phyloP scores from a whole-genome alignment of 2,888 invertebrate genomes.

The Pristionchus entomophagus region DNA sequence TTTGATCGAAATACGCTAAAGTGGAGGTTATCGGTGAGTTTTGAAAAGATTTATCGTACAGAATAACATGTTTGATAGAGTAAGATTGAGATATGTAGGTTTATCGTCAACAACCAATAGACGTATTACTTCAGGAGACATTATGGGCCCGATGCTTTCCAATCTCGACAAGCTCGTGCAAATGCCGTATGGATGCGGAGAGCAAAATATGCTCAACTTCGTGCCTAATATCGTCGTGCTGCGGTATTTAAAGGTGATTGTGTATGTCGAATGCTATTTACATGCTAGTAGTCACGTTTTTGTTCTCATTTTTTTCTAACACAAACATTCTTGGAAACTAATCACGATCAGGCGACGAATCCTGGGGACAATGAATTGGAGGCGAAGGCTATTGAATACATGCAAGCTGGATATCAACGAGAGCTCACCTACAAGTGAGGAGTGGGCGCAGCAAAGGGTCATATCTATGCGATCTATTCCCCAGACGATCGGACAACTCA shows the following conservation, averaged over 20 bases:
- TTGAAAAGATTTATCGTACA: no score
- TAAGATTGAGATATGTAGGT: no score
- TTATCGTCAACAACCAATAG: no score
- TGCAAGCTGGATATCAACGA: conserved; percentile 91
- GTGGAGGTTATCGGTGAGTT: conserved; percentile 82
- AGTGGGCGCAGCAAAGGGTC: no score
- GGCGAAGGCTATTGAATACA: conserved; percentile 81
- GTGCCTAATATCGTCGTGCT: conserved; percentile 89
- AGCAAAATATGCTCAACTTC: conserved; percentile 92
- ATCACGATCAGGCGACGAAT: conserved; percentile 81
- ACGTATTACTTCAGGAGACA: conserved; percentile 84
- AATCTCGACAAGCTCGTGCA: conserved; percentile 86
- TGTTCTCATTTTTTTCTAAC: no score
- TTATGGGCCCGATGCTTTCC: conserved; percentile 86
- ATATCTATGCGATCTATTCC: no score
- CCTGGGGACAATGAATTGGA: conserved; percentile 83
- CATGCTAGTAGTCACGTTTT: no score
- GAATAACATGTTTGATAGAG: no score
- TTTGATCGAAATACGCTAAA: conserved; percentile 85
- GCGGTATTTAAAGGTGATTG: conserved; percentile 86
- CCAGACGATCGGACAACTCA: conserved; percentile 87
- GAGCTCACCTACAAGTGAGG: conserved; percentile 85
- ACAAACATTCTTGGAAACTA: no score
- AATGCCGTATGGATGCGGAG: no score
- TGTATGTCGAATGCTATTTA: no score